These are phyloP conservation scores for Drosophila kurseongensis DNA, from an alignment of 1,140 invertebrate genomes.

Conservation along the genomic window DNA sequence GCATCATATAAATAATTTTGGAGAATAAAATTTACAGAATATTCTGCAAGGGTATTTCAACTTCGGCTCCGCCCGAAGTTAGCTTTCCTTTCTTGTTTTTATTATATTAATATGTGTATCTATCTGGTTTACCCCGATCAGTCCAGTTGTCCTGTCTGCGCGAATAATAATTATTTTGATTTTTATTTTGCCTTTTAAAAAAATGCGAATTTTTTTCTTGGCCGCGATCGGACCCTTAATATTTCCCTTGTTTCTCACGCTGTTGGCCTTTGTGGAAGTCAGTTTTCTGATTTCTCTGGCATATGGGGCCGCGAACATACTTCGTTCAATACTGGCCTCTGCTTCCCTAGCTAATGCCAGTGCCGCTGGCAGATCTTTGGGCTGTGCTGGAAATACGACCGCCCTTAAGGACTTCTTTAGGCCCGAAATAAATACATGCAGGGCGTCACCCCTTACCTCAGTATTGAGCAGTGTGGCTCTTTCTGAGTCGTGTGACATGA, in stretches of 20 bases:
- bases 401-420: not conserved
- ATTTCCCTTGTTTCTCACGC: conserved; percentile 2
- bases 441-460: not conserved
- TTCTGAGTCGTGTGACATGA: not conserved
- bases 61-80: too few relatives aligned
- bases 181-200: conserved; percentile 9
- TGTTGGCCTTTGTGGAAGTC: conserved; percentile 3
- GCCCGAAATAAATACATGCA: not conserved
- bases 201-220: conserved; percentile 14
- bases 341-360: conserved; percentile 2
- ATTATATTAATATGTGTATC: too few relatives aligned
- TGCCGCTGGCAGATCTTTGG: conserved; percentile 6
- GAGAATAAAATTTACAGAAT: too few relatives aligned
- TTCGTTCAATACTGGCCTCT: conserved; percentile 2
- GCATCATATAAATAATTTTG: too few relatives aligned
- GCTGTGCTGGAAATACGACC: not conserved
- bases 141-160: not conserved
- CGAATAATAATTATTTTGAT: not conserved
- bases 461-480: not conserved
- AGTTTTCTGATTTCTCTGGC: conserved; percentile 1
- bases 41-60: too few relatives aligned
- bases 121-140: too few relatives aligned
- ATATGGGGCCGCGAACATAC: conserved; percentile 10
- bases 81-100: too few relatives aligned
- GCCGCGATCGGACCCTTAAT: not conserved